Evolutionary conservation across 1,140 invertebrate genomes (phyloP), one percentile per base, ranked within the genome.

Genomic region (Drosophila sp.): DNA sequence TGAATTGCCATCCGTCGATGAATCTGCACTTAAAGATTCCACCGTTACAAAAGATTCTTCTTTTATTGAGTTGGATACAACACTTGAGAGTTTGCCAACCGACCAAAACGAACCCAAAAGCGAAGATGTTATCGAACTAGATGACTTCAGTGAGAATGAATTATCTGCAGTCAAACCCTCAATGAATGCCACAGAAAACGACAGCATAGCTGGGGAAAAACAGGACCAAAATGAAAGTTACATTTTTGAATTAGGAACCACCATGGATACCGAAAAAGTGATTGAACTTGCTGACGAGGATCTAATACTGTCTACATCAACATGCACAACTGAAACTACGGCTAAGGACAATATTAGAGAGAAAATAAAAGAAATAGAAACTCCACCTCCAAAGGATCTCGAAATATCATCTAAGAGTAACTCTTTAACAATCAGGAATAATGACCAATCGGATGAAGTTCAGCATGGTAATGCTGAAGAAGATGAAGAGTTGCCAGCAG

Each of bases 31-130:
- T 29, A 47, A 38, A 3, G 27, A 29, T 8, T 32, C 27, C 33
- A 8, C 11, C 6, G 27, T 27, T 27, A 25, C 44, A 27, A 27
- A 50, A 50, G 10, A 50, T 27, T 3, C 4, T 27, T 75, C 72
- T 5, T 7, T 68, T 1, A 75, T 75, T 57, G 72, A 75, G 29
- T 64, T 62, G 3, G 33, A 75, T 32, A 57, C 32, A 29, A n/a
- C 54, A 25, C 4, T 11, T 3, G 63, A 61, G 5, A 57, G 27
- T 29, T 35, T 32, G 23, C 10, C 47, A 17, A 3, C n/a, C 23
- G 17, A 11, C 1, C 1, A 23, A 30, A 23, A 0, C 23, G 50
- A 62, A 29, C 2, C 25, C 29, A 60, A 61, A 38, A 41, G 7
- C 35, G 23, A 1, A 60, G 47, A 23, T 27, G 23, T 64, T 2